These are phyloP conservation scores for Serripes groenlandicus DNA, from an alignment of 2,888 invertebrate species.

Conservation along the genomic window DNA sequence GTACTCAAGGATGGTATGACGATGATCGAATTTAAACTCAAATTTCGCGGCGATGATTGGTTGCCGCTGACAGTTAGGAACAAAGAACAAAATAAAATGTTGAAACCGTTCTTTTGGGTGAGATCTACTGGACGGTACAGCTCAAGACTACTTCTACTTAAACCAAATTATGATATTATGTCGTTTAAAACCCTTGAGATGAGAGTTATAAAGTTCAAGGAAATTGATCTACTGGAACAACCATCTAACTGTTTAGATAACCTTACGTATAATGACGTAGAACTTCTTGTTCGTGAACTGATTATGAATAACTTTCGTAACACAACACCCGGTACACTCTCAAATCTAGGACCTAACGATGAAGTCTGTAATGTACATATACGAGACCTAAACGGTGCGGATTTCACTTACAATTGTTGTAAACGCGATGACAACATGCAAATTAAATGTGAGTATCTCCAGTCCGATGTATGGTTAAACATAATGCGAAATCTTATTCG, in stretches of 20 bases:
- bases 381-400: constrained; percentile 24
- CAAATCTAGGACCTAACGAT: constrained; percentile 39
- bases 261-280: constrained; percentile 38
- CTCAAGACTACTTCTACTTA: constrained; percentile 76
- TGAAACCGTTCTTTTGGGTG: constrained; percentile 71
- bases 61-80: too few species aligned
- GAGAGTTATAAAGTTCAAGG: constrained; percentile 67
- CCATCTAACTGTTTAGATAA: constrained; percentile 73
- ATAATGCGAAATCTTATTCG: neutral
- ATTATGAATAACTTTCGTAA: constrained; percentile 73
- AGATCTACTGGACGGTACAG: constrained; percentile 75
- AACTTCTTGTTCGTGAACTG: constrained; percentile 58
- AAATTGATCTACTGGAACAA: constrained; percentile 69
- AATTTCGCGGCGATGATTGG: too few species aligned
- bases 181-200: constrained; percentile 76
- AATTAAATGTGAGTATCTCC: neutral
- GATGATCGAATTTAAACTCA: too few species aligned
- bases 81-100: too few species aligned
- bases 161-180: constrained; percentile 78
- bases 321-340: constrained; percentile 4
- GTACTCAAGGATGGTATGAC: too few species aligned
- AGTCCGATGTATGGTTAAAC: neutral
- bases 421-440: neutral
- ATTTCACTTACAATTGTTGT: constrained; percentile 45
- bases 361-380: constrained; percentile 70